Conservation (phyloP, 2,888 invertebrate genomes). For the Cephalotes varians region DNA sequence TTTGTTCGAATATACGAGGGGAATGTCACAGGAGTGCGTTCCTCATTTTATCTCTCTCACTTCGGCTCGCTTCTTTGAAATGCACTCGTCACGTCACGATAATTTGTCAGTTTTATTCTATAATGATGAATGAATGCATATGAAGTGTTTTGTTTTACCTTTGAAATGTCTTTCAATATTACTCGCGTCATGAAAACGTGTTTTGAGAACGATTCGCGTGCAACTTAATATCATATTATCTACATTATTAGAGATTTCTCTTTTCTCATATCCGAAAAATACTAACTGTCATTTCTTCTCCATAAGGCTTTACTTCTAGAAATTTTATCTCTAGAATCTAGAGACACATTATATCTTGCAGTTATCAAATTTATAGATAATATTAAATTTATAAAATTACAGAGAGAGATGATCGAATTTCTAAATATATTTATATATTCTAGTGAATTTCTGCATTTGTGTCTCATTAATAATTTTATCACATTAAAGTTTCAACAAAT, state of each 20-base stretch:
- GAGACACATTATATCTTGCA: neutral
- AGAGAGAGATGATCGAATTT: neutral
- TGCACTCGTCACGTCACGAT: neutral
- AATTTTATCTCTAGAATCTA: neutral
- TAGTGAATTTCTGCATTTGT: neutral
- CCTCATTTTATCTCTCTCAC: constrained; percentile 15
- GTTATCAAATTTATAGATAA: neutral
- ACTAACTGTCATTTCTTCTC: neutral
- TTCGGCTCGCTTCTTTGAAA: neutral
- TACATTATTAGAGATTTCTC: neutral
- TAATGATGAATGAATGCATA: constrained; percentile 10
- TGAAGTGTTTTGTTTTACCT: neutral
- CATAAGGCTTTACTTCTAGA: neutral
- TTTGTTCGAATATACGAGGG: constrained; percentile 53
- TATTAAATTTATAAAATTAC: neutral
- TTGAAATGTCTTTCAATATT: neutral
- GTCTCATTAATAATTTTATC: neutral
- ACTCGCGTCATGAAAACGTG: neutral
- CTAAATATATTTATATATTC: neutral
- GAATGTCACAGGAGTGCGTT: constrained; percentile 10
- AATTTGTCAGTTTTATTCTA: constrained; percentile 28
- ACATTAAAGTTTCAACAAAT: neutral
- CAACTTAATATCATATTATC: neutral
- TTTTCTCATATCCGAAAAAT: neutral
- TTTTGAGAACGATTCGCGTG: neutral